These are phyloP conservation scores for Pseudomyrmex concolor DNA, from an alignment of 1,140 invertebrate species.

Conservation along the genomic window DNA sequence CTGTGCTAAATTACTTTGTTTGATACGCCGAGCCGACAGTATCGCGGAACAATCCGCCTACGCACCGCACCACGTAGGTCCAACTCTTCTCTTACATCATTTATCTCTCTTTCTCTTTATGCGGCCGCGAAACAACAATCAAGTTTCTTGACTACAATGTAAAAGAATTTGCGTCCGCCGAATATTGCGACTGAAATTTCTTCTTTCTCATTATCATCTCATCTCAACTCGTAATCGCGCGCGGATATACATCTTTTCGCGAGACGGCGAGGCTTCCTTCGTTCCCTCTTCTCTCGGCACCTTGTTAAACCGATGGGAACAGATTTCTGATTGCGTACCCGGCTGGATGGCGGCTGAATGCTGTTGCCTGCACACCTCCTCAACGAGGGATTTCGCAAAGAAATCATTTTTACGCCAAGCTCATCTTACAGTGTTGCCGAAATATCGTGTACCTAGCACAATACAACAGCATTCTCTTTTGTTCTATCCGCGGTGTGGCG, in stretches of 20 bases:
- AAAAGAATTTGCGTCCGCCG: too few relatives aligned
- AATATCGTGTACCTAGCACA: slow-evolving; percentile 50
- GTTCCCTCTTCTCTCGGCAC: not conserved
- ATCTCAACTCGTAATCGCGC: slow-evolving; percentile 25
- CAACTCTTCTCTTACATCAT: not conserved
- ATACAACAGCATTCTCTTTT: slow-evolving; percentile 53
- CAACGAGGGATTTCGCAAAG: slow-evolving; percentile 62
- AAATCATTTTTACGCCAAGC: slow-evolving; percentile 64
- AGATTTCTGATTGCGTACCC: slow-evolving; percentile 63
- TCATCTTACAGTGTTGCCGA: slow-evolving; percentile 61
- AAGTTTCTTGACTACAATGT: too few relatives aligned
- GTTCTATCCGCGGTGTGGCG: slow-evolving; percentile 1
- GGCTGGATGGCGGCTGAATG: slow-evolving; percentile 10
- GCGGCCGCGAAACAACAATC: too few relatives aligned
- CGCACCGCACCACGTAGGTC: slow-evolving; percentile 35
- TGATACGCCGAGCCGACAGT: slow-evolving; percentile 57
- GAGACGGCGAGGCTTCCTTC: not conserved
- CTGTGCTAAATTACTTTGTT: slow-evolving; percentile 63
- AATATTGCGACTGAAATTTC: slow-evolving; percentile 16
- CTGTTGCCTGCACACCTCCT: not conserved
- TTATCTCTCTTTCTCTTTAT: too few relatives aligned
- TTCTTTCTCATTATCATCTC: slow-evolving; percentile 23
- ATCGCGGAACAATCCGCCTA: slow-evolving; percentile 57
- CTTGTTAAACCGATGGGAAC: slow-evolving; percentile 67
- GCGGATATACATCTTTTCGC: slow-evolving; percentile 15